These are phyloP conservation scores for Aphaenogaster floridana DNA, from an alignment of 1,140 invertebrate genomes.

Conservation along the genomic window DNA sequence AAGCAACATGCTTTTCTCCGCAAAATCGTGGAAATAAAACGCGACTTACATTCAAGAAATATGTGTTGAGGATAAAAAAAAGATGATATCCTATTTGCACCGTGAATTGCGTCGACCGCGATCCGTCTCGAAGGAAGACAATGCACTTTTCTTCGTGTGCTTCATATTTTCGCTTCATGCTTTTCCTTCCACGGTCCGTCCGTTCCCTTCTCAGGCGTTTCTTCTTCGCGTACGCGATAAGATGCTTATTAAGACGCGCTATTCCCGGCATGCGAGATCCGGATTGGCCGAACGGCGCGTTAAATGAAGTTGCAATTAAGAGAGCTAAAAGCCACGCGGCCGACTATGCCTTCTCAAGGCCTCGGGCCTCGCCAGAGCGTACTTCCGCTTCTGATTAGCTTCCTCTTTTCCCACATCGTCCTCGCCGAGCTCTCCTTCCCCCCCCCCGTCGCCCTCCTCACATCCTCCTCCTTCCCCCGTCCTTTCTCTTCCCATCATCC, in stretches of 20 bases:
- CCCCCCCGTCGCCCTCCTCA: conserved; percentile 63
- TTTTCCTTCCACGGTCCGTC: conserved; percentile 68
- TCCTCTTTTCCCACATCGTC: conserved; percentile 86
- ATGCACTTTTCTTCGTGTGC: conserved; percentile 14
- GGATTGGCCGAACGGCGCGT: conserved; percentile 72
- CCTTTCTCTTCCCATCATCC: conserved; percentile 61
- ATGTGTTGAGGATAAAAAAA: not conserved
- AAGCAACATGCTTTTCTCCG: not conserved
- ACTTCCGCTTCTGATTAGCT: conserved; percentile 87
- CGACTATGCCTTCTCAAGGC: conserved; percentile 83
- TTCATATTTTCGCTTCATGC: conserved; percentile 24
- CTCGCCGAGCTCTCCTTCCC: conserved; percentile 68
- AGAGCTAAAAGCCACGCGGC: conserved; percentile 83
- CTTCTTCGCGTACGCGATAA: conserved; percentile 64
- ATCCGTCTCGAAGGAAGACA: conserved; percentile 8
- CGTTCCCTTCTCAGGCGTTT: conserved; percentile 55
- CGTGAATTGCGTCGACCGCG: conserved; percentile 2
- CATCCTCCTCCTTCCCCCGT: conserved; percentile 56
- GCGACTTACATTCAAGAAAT: not conserved
- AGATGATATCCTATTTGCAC: not conserved
- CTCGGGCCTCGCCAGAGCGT: conserved; percentile 83
- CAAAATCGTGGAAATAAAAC: not conserved
- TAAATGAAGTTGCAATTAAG: conserved; percentile 86
- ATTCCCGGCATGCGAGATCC: conserved; percentile 46
- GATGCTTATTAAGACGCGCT: conserved; percentile 72